These are phyloP conservation scores for Arge pagana DNA, from an alignment of 2,888 invertebrate genomes.

Conservation along the genomic window DNA sequence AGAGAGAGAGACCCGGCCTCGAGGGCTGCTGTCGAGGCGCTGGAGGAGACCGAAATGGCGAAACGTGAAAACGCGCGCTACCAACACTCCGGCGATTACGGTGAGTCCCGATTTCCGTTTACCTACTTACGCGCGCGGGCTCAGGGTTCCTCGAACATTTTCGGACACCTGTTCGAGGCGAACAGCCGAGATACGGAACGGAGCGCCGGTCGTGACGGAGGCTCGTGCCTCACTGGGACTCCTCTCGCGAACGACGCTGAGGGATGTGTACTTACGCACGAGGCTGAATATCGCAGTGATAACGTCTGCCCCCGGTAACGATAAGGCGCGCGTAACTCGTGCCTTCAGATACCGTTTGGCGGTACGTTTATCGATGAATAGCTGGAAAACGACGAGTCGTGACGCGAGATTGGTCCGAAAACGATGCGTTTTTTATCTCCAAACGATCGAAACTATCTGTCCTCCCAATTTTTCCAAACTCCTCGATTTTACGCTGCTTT, in stretches of 20 bases:
- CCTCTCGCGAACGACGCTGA: constrained; percentile 36
- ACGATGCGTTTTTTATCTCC: too few relatives aligned
- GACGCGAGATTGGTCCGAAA: background rate
- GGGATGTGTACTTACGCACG: constrained; percentile 52
- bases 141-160: too few relatives aligned
- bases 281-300: constrained; percentile 52
- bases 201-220: background rate
- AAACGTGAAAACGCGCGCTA: constrained; percentile 7
- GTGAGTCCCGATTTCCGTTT: constrained; percentile 1
- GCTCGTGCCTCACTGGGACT: constrained; percentile 12
- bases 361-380: constrained; percentile 4
- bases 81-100: constrained; percentile 7
- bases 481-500: too few relatives aligned
- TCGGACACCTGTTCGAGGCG: too few relatives aligned
- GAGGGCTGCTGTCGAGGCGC: too few relatives aligned
- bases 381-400: constrained; percentile 5
- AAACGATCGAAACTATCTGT: too few relatives aligned
- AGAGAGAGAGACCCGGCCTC: too few relatives aligned
- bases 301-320: constrained; percentile 39
- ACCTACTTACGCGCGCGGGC: too few relatives aligned
- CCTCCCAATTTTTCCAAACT: too few relatives aligned
- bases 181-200: background rate
- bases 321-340: background rate
- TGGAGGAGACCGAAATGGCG: too few relatives aligned
- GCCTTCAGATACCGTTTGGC: background rate